Conservation (phyloP, 2,888 invertebrate genomes). For the Microdon myrmicae region DNA sequence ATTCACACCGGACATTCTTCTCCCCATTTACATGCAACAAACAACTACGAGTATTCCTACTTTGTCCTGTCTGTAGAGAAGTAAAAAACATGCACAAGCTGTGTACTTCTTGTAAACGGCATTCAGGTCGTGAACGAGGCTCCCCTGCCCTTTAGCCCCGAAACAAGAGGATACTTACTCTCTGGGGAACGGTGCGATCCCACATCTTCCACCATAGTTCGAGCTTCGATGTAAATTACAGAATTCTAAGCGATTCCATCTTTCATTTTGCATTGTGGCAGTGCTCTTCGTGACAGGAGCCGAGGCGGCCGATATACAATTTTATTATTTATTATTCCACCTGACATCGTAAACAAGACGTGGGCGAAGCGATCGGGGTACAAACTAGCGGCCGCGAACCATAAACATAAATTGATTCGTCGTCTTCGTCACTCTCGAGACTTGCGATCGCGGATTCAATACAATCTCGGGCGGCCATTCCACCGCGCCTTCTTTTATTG, state of each 20-base stretch:
- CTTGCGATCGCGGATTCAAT: conserved; percentile 31
- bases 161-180: no score
- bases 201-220: conserved; percentile 7
- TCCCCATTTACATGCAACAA: no score
- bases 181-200: no score
- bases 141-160: no score
- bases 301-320: conserved; percentile 60
- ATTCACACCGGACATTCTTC: no score
- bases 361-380: conserved; percentile 34
- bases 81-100: no score
- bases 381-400: conserved; percentile 45
- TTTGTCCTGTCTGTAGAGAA: no score
- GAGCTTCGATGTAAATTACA: conserved; percentile 41
- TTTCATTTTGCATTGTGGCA: conserved; percentile 54
- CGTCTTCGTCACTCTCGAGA: conserved; percentile 34
- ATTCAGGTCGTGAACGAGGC: no score
- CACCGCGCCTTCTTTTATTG: conserved; percentile 60
- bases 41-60: no score
- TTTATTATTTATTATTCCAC: conserved; percentile 67
- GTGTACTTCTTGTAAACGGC: no score
- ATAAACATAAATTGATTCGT: conserved; percentile 55
- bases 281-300: conserved; percentile 27
- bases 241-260: conserved; percentile 62
- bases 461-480: conserved; percentile 55
- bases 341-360: conserved; percentile 64